Conservation (phyloP, 2,113 vertebrate species). For the Nesogale talazaci region DNA sequence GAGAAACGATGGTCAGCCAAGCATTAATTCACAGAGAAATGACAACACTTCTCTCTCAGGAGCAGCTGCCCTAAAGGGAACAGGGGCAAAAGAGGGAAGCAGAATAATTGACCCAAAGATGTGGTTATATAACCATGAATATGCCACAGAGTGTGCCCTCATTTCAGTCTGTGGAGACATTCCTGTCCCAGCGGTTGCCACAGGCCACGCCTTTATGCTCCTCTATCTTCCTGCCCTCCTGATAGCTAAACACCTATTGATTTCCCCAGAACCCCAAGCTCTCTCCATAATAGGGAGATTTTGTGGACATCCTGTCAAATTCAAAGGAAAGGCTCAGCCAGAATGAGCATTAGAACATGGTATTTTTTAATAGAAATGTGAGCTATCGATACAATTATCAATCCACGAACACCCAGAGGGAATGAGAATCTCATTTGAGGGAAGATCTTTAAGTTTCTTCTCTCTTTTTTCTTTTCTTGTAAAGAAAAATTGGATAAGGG, state of each 20-base stretch:
- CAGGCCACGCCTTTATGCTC: background rate
- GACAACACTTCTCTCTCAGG: slow-evolving; percentile 36
- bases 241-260: slow-evolving; percentile 6
- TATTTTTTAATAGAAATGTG: slow-evolving; percentile 60
- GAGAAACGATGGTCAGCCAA: slow-evolving; percentile 61
- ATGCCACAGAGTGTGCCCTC: background rate
- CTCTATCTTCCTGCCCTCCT: background rate
- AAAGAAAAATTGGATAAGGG: slow-evolving; percentile 38
- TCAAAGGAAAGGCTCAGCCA: slow-evolving; percentile 32
- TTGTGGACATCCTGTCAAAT: slow-evolving; percentile 33
- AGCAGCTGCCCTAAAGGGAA: background rate
- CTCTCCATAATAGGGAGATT: slow-evolving; percentile 8
- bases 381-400: slow-evolving; percentile 52
- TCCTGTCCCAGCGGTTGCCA: background rate
- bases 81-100: background rate
- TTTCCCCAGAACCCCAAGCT: slow-evolving; percentile 34
- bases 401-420: slow-evolving; percentile 50
- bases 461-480: background rate
- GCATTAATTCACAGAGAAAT: slow-evolving; percentile 70
- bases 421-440: slow-evolving; percentile 58
- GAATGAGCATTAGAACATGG: background rate
- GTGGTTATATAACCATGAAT: background rate
- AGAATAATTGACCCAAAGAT: slow-evolving; percentile 3
- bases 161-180: background rate
- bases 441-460: background rate